These are phyloP conservation scores for Numida meleagris DNA, from an alignment of 2,113 vertebrate species.

Conservation along the genomic window DNA sequence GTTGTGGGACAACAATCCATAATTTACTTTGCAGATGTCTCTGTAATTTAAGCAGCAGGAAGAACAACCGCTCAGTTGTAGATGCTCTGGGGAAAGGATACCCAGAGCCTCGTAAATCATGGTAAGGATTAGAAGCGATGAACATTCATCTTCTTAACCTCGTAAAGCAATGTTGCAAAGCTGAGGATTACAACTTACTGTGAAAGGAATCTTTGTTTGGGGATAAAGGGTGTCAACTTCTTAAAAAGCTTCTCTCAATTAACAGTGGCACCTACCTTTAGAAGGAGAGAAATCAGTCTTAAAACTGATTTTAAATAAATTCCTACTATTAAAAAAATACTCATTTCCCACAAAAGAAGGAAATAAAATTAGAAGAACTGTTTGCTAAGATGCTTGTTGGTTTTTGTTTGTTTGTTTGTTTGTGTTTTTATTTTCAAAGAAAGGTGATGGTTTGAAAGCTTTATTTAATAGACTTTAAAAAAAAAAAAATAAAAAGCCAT, in stretches of 20 bases:
- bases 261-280: background rate
- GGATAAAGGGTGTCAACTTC: constrained; percentile 72
- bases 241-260: constrained; percentile 60
- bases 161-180: constrained; percentile 77
- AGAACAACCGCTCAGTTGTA: constrained; percentile 58
- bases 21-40: constrained; percentile 77
- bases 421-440: too few species aligned
- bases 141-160: constrained; percentile 88
- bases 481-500: background rate
- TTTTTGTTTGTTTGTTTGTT: background rate
- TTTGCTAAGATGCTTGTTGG: background rate
- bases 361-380: background rate
- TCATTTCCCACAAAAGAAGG: background rate
- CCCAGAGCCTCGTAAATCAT: constrained; percentile 83
- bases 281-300: background rate
- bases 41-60: constrained; percentile 76
- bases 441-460: background rate
- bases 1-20: constrained; percentile 67
- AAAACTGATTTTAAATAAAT: background rate
- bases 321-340: background rate
- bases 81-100: constrained; percentile 73
- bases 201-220: constrained; percentile 73
- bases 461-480: background rate
- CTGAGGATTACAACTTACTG: constrained; percentile 79
- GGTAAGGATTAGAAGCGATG: constrained; percentile 85